Conservation (phyloP, 2,797 vertebrate genomes). For the Sebastolobus alascanus region DNA sequence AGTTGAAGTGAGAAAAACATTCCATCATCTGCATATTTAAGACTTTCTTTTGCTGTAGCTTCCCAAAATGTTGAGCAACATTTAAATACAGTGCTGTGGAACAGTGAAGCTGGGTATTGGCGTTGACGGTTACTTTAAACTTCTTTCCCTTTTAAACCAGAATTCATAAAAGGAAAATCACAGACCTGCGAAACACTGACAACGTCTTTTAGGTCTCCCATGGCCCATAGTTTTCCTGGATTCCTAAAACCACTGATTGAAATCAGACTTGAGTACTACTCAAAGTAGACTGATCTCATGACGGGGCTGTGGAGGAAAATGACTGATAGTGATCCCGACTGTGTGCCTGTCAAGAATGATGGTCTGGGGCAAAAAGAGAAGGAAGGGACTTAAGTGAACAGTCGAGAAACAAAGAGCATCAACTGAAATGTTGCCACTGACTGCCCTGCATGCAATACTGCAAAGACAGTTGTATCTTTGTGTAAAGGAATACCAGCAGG, state of each 20-base stretch:
- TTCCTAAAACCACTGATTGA: conserved; percentile 49
- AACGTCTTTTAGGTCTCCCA: conserved; percentile 38
- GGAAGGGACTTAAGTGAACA: conserved; percentile 63
- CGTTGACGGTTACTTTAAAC: not conserved
- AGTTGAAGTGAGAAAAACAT: not conserved
- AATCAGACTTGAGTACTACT: conserved; percentile 54
- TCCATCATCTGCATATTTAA: not conserved
- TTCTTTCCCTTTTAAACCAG: conserved; percentile 56
- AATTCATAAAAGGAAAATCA: conserved; percentile 19
- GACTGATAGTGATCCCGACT: conserved; percentile 63
- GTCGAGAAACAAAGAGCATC: conserved; percentile 46
- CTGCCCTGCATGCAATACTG: conserved; percentile 55
- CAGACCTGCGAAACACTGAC: conserved; percentile 34
- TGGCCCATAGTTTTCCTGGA: conserved; percentile 37
- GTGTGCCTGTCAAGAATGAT: conserved; percentile 71
- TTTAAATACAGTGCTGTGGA: conserved; percentile 11
- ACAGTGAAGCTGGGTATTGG: conserved; percentile 9
- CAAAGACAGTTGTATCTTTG: conserved; percentile 39
- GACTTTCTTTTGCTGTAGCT: not conserved
- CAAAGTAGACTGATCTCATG: conserved; percentile 52
- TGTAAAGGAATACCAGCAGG: conserved; percentile 32
- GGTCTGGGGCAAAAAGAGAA: conserved; percentile 75
- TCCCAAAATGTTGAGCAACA: conserved; percentile 21
- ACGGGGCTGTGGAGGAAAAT: conserved; percentile 54
- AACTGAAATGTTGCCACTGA: conserved; percentile 51